Evolutionary conservation across 2,797 vertebrate species (phyloP).

Genomic region (Sandelia bainsii): DNA sequence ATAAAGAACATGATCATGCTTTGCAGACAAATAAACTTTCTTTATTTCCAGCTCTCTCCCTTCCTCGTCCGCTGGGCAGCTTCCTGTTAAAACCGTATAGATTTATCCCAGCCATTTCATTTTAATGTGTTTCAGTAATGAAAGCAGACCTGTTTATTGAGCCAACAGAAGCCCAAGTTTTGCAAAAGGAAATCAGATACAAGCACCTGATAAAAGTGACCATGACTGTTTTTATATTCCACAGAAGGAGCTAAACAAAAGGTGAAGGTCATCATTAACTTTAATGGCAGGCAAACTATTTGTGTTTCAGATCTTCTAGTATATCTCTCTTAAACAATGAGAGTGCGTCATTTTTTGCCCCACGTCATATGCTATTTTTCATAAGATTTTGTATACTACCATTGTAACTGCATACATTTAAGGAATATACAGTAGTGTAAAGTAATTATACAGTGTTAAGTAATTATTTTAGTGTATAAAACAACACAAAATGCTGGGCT

Average conservation of each 20-base stretch:
- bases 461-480: not conserved
- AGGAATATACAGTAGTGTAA: not conserved
- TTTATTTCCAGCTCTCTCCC: conserved; percentile 27
- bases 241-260: conserved; percentile 9
- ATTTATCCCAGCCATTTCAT: conserved; percentile 63
- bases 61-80: conserved; percentile 14
- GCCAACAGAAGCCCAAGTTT: conserved; percentile 16
- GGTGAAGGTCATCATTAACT: conserved; percentile 23
- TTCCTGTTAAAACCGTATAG: conserved; percentile 33
- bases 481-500: too few relatives aligned
- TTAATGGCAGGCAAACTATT: not conserved
- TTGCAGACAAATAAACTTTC: conserved; percentile 41
- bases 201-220: conserved; percentile 38
- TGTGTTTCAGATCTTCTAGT: not conserved
- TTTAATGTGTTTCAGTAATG: conserved; percentile 56
- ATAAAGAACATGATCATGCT: conserved; percentile 35
- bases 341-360: too few relatives aligned
- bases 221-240: conserved; percentile 24
- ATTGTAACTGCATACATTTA: not conserved
- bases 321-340: not conserved
- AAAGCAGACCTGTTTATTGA: conserved; percentile 43
- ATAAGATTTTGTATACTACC: too few relatives aligned
- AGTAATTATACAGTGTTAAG: not conserved
- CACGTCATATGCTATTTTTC: too few relatives aligned
- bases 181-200: conserved; percentile 33